Conservation (phyloP, 2,797 vertebrate species). For the Todus mexicanus region DNA sequence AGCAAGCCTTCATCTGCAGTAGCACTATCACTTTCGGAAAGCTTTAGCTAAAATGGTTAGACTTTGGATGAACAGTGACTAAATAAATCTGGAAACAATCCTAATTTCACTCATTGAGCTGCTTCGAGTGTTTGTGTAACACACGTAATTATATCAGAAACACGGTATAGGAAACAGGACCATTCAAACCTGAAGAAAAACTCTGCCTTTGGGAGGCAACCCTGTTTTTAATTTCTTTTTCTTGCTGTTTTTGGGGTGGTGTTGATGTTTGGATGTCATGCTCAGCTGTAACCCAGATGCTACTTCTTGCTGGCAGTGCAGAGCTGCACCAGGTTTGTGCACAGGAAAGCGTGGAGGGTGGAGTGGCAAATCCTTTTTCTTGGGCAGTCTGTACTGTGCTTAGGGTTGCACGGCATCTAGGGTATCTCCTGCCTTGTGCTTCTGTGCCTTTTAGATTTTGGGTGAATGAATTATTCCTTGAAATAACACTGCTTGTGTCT, state of each 20-base stretch:
- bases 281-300: background rate
- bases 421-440: background rate
- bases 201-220: background rate
- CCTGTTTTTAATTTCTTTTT: background rate
- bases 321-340: background rate
- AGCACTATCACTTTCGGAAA: background rate
- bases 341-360: background rate
- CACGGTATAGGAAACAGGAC: background rate
- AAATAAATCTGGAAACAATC: background rate
- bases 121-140: background rate
- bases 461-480: background rate
- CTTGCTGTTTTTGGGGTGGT: accelerated
- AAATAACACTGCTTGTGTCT: background rate
- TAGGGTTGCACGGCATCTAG: background rate
- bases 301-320: background rate
- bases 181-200: background rate
- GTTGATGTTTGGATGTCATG: background rate
- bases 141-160: background rate
- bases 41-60: background rate
- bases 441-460: background rate
- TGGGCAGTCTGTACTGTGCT: background rate
- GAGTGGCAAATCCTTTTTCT: background rate
- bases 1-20: background rate
- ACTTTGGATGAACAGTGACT: background rate
- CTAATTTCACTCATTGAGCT: background rate